Evolutionary conservation across 2,888 invertebrate species (phyloP).

Genomic region (Allacma fusca): DNA sequence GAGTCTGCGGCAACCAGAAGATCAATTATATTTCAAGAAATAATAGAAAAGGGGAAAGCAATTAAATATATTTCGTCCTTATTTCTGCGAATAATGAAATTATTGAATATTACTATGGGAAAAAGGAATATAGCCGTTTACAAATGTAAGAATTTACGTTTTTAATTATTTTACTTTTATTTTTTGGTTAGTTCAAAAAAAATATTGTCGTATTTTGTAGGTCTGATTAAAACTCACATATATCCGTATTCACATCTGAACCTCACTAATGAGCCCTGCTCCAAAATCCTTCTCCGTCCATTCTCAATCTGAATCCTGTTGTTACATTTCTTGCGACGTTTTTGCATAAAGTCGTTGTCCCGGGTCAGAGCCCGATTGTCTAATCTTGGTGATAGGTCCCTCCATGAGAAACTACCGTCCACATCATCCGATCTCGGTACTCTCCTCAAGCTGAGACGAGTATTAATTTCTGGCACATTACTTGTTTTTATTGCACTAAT

Average conservation of each 20-base stretch:
- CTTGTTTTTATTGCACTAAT: neutral
- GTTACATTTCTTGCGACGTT: slow-evolving; percentile 24
- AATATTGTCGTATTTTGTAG: too few relatives aligned
- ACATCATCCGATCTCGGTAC: neutral
- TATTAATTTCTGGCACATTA: neutral
- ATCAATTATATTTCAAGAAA: neutral
- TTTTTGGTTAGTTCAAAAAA: too few relatives aligned
- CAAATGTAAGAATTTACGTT: too few relatives aligned
- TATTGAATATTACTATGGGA: too few relatives aligned
- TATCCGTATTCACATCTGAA: slow-evolving; percentile 30
- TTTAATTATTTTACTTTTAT: too few relatives aligned
- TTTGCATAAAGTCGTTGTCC: neutral
- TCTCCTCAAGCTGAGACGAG: neutral
- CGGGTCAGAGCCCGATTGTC: neutral
- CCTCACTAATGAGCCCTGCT: slow-evolving; percentile 17
- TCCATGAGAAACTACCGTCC: neutral
- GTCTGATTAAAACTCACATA: slow-evolving; percentile 31
- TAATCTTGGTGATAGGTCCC: neutral
- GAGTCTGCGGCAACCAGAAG: neutral
- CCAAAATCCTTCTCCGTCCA: slow-evolving; percentile 9
- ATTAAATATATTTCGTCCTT: neutral
- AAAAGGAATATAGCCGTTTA: too few relatives aligned
- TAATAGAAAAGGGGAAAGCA: too few relatives aligned
- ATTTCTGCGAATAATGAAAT: neutral
- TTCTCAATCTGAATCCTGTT: slow-evolving; percentile 17